phyloP scores from a whole-genome alignment of 2,113 vertebrate species.

The Phalacrocorax carbo region DNA sequence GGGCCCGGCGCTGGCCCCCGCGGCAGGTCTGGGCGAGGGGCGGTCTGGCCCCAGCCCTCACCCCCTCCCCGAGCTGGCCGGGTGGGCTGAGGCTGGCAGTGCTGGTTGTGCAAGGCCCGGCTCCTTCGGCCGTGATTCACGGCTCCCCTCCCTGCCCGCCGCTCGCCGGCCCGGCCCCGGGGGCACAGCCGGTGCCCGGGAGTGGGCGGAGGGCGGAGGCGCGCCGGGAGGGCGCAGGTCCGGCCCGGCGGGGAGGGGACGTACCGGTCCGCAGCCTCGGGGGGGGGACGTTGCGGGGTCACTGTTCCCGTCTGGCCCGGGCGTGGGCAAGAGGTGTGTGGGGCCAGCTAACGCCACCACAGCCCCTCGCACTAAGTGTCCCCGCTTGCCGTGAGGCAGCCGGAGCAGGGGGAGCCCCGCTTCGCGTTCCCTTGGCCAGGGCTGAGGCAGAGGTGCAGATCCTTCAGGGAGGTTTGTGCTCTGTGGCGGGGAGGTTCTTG shows the following conservation, averaged over 20 bases:
- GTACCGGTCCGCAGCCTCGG: background rate
- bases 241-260: background rate
- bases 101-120: slow-evolving; percentile 16
- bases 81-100: background rate
- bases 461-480: background rate
- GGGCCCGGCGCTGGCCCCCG: background rate
- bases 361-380: too few species aligned
- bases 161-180: background rate
- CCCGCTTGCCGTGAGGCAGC: background rate
- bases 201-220: background rate
- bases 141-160: background rate
- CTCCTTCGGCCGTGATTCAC: slow-evolving; percentile 9
- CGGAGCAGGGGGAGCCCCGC: background rate
- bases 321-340: background rate
- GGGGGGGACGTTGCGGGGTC: background rate
- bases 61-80: background rate
- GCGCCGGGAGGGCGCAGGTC: background rate
- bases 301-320: background rate
- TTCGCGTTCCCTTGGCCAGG: accelerated
- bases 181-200: background rate
- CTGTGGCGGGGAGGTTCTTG: background rate
- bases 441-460: background rate
- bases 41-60: background rate
- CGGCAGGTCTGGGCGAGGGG: background rate
- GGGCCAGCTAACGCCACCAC: too few species aligned